A percentile compares a stretch with the other conserved stretches of the same genome.
Evolutionary conservation across 2,888 invertebrate species (phyloP).

Genomic region (Drosophila demipolita): DNA sequence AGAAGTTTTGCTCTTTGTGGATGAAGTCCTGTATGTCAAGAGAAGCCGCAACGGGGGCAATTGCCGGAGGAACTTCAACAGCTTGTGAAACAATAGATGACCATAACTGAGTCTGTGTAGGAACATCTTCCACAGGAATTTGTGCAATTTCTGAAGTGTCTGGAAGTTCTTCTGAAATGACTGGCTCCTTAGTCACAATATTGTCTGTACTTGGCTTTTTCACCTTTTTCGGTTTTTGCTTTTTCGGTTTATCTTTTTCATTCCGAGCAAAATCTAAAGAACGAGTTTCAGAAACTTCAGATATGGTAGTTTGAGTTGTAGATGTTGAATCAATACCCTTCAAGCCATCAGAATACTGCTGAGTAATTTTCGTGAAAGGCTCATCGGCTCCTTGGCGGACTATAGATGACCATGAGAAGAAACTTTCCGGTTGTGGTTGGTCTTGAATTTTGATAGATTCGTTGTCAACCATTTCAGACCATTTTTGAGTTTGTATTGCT

Average conservation of each 20-base stretch:
- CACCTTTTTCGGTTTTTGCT: constrained; percentile 34
- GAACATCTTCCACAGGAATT: neutral
- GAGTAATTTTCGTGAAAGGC: constrained; percentile 38
- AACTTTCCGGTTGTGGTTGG: constrained; percentile 1
- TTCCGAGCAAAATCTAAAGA: neutral
- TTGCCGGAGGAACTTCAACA: neutral
- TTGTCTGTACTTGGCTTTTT: constrained; percentile 20
- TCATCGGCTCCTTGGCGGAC: constrained; percentile 62
- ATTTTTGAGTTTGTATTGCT: constrained; percentile 21
- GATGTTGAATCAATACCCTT: neutral
- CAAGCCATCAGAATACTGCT: constrained; percentile 4
- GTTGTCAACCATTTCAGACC: constrained; percentile 46
- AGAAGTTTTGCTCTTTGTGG: constrained; percentile 25
- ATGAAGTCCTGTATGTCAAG: constrained; percentile 23
- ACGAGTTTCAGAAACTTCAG: constrained; percentile 6
- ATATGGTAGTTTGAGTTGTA: neutral
- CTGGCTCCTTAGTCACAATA: constrained; percentile 5
- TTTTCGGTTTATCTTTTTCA: constrained; percentile 25
- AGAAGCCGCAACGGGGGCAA: neutral
- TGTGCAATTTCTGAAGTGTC: neutral
- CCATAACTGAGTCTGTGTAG: constrained; percentile 31
- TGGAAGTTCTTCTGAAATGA: neutral
- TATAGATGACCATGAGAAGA: constrained; percentile 58
- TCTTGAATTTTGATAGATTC: constrained; percentile 7
- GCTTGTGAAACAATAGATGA: constrained; percentile 45